A percentile compares a stretch with the other conserved stretches of the same genome.
These are phyloP conservation scores for Drosophila gaucha DNA, from an alignment of 2,888 invertebrate species.

Conservation along the genomic window DNA sequence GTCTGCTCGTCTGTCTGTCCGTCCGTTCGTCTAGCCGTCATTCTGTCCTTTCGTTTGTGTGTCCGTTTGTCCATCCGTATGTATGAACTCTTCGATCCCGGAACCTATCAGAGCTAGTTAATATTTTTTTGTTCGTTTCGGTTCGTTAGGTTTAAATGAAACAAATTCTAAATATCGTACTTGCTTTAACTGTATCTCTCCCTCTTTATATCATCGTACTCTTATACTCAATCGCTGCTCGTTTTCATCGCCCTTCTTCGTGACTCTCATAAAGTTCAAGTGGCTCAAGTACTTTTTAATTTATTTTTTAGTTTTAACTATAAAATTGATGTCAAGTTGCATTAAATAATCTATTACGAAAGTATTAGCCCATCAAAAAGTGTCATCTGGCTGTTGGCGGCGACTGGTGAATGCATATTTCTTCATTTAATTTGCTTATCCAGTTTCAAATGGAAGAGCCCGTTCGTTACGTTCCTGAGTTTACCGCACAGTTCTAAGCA, in stretches of 20 bases:
- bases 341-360: neutral
- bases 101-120: too few relatives aligned
- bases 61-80: too few relatives aligned
- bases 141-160: too few relatives aligned
- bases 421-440: neutral
- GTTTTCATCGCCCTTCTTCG: neutral
- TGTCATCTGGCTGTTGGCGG: too few relatives aligned
- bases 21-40: too few relatives aligned
- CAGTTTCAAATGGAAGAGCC: conserved; percentile 12
- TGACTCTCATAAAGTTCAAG: neutral
- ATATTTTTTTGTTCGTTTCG: too few relatives aligned
- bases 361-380: neutral
- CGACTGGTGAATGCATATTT: too few relatives aligned
- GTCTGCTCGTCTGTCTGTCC: too few relatives aligned
- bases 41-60: too few relatives aligned
- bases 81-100: too few relatives aligned
- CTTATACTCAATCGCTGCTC: neutral
- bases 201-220: neutral
- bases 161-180: too few relatives aligned
- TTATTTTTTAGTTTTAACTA: neutral
- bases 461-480: neutral
- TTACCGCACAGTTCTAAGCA: conserved; percentile 4
- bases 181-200: neutral
- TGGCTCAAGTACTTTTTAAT: neutral
- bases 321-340: neutral